phyloP scores from a whole-genome alignment of 2,888 invertebrate genomes.

The Zelleria hepariella region DNA sequence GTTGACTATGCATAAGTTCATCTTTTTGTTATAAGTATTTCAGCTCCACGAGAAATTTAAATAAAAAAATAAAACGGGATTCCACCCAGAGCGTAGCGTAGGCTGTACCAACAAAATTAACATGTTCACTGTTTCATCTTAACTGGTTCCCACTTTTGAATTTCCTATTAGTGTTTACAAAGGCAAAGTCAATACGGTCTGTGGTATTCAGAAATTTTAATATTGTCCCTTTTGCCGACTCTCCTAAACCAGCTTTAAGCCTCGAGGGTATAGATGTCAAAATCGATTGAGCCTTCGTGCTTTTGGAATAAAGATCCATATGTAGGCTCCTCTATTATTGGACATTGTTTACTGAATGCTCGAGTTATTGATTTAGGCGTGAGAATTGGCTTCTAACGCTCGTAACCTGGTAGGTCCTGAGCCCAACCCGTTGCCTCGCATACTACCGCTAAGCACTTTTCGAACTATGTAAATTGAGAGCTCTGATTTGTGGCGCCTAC shows the following conservation, averaged over 20 bases:
- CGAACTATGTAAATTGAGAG: conserved; percentile 13
- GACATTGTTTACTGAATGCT: conserved; percentile 61
- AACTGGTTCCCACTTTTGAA: conserved; percentile 67
- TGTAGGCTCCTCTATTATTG: conserved; percentile 37
- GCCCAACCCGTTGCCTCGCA: conserved; percentile 51
- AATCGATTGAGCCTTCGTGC: conserved; percentile 20
- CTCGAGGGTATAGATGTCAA: conserved; percentile 16
- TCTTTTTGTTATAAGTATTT: background rate
- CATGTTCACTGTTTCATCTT: conserved; percentile 67
- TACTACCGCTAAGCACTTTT: conserved; percentile 51
- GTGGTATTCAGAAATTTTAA: conserved; percentile 48
- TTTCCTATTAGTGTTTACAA: conserved; percentile 69
- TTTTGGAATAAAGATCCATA: conserved; percentile 40
- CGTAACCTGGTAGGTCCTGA: conserved; percentile 60
- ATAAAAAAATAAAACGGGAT: background rate
- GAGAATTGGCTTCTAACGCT: conserved; percentile 65
- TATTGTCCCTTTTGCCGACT: conserved; percentile 12
- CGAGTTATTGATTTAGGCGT: conserved; percentile 64
- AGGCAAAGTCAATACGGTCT: conserved; percentile 58
- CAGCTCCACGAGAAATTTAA: background rate
- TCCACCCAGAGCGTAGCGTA: conserved; percentile 7
- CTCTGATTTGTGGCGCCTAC: conserved; percentile 8
- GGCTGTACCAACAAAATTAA: conserved; percentile 44
- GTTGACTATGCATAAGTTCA: background rate
- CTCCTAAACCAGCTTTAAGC: conserved; percentile 16